A percentile compares a stretch with the other conserved stretches of the same genome.
phyloP scores from a whole-genome alignment of 2,113 vertebrate species.

The Columba janthina region DNA sequence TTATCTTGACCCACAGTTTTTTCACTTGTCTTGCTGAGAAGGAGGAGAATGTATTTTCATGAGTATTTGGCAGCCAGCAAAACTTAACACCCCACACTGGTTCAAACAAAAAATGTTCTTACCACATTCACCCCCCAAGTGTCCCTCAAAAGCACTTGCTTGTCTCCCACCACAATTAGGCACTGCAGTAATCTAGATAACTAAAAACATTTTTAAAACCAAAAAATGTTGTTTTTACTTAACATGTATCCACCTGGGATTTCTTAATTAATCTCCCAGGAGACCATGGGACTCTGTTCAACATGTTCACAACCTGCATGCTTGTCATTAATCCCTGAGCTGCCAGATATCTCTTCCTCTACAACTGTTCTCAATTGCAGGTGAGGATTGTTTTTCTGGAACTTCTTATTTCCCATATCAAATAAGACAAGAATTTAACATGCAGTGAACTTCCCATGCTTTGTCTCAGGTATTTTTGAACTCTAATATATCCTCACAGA shows the following conservation, averaged over 20 bases:
- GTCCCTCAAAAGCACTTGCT: not conserved
- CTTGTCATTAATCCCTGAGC: not conserved
- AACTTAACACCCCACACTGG: fast-evolving
- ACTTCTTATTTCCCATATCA: not conserved
- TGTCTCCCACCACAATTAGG: not conserved
- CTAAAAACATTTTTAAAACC: not conserved
- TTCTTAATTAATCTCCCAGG: not conserved
- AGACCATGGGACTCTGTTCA: not conserved
- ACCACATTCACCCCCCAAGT: too few relatives aligned
- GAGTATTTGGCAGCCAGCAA: not conserved
- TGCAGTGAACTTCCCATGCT: not conserved
- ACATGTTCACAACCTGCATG: not conserved
- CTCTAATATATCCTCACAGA: not conserved
- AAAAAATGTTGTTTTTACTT: not conserved
- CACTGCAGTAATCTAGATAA: not conserved
- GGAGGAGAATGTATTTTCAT: not conserved
- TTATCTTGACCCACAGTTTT: not conserved
- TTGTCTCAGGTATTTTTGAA: not conserved
- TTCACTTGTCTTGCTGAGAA: not conserved
- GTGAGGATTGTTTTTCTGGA: not conserved
- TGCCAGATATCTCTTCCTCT: not conserved
- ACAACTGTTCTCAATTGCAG: not conserved
- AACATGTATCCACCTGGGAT: not conserved
- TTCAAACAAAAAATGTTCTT: not conserved
- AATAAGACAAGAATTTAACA: not conserved